Evolutionary conservation across 2,888 invertebrate genomes (phyloP).

Genomic region (Coenonympha glycerion): DNA sequence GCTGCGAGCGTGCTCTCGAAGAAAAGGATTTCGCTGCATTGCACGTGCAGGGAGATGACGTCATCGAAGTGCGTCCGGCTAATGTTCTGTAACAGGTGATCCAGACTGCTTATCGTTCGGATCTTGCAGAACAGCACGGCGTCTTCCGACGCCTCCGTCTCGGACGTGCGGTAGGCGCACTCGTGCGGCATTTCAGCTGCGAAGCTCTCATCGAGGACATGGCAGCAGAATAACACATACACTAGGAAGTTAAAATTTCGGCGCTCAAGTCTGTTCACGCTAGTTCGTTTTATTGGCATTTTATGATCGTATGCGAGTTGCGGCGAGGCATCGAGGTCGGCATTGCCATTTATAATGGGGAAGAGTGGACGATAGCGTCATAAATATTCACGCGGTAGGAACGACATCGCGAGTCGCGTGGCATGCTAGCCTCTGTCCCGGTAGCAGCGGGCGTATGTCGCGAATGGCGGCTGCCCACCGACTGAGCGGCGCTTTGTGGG

Average conservation of each 20-base stretch:
- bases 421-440: constrained; percentile 47
- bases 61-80: constrained; percentile 80
- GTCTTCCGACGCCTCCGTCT: constrained; percentile 72
- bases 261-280: constrained; percentile 63
- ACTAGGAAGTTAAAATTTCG: constrained; percentile 72
- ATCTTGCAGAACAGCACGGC: constrained; percentile 81
- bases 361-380: constrained; percentile 63
- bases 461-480: constrained; percentile 70
- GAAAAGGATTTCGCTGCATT: constrained; percentile 84
- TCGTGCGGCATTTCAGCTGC: constrained; percentile 78
- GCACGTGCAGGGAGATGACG: constrained; percentile 79
- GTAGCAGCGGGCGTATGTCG: constrained; percentile 44
- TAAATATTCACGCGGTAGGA: constrained; percentile 66
- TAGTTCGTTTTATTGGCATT: constrained; percentile 69
- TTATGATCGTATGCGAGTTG: constrained; percentile 57
- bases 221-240: constrained; percentile 70
- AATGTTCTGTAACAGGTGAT: constrained; percentile 81
- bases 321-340: constrained; percentile 55
- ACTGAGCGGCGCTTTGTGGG: constrained; percentile 54
- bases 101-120: constrained; percentile 82
- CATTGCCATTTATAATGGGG: constrained; percentile 66
- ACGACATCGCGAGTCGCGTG: constrained; percentile 68
- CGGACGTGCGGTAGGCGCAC: constrained; percentile 81
- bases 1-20: constrained; percentile 82
- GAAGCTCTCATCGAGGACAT: constrained; percentile 57